Conservation (phyloP, 2,113 vertebrate genomes). For the Tauraco erythrolophus region DNA sequence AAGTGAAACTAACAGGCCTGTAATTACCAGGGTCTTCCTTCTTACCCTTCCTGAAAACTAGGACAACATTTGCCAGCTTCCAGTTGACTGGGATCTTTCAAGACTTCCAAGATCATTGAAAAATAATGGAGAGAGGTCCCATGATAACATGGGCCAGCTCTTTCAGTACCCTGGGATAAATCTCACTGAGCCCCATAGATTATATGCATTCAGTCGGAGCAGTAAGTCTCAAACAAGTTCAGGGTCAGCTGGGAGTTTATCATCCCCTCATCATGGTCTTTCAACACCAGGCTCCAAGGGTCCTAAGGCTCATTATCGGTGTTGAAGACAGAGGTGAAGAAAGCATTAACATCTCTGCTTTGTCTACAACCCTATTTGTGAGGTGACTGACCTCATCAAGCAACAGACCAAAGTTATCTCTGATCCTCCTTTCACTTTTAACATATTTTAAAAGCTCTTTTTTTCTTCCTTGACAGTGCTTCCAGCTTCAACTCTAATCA, state of each 20-base stretch:
- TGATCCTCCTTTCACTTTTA: neutral
- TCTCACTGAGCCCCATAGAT: neutral
- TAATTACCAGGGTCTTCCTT: neutral
- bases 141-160: neutral
- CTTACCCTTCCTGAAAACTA: neutral
- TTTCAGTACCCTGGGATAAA: neutral
- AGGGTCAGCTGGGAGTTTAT: neutral
- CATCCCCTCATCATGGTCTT: accelerated
- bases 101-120: neutral
- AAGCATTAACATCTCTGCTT: neutral
- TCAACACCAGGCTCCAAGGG: neutral
- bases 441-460: neutral
- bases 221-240: neutral
- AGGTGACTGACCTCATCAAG: neutral
- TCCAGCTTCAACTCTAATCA: neutral
- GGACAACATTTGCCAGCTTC: neutral
- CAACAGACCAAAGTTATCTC: neutral
- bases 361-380: neutral
- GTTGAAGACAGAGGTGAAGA: neutral
- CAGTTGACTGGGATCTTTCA: neutral
- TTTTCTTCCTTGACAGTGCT: neutral
- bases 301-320: neutral
- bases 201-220: neutral
- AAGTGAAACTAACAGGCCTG: neutral
- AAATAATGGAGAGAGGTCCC: neutral